Conservation (phyloP, 2,888 invertebrate species). For the Tuta absoluta region DNA sequence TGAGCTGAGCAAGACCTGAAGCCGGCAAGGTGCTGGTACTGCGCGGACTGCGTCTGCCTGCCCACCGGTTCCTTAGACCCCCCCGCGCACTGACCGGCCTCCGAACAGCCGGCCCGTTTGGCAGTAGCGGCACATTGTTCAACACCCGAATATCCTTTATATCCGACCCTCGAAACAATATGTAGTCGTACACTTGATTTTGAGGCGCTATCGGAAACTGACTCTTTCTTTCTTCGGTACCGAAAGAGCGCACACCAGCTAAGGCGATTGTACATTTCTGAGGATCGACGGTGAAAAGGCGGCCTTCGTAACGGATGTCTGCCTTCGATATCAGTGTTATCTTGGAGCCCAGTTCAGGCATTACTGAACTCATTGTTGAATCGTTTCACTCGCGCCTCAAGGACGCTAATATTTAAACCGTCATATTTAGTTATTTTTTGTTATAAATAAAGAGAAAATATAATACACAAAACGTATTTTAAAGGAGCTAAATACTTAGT, state of each 20-base stretch:
- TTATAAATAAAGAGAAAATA: too few relatives aligned
- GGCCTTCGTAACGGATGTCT: constrained; percentile 99
- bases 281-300: constrained; percentile 99
- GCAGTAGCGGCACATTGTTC: constrained; percentile 90
- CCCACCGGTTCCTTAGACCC: constrained; percentile 88
- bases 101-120: constrained; percentile 98
- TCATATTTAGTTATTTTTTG: too few relatives aligned
- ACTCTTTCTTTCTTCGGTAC: constrained; percentile 98
- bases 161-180: constrained; percentile 98
- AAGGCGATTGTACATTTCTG: constrained; percentile 99
- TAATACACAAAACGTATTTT: too few relatives aligned
- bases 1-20: constrained; percentile 71
- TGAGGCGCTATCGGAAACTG: constrained; percentile 97
- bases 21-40: constrained; percentile 77
- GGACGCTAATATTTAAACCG: too few relatives aligned
- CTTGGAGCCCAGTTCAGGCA: constrained; percentile 99
- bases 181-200: constrained; percentile 99
- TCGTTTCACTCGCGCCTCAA: too few relatives aligned
- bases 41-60: constrained; percentile 78
- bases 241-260: constrained; percentile 99
- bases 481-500: too few relatives aligned
- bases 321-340: constrained; percentile 99
- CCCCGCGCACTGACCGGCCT: constrained; percentile 81
- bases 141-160: constrained; percentile 99
- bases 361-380: constrained; percentile 90